These are phyloP conservation scores for Ceriagrion tenellum DNA, from an alignment of 2,888 invertebrate genomes.

Conservation along the genomic window DNA sequence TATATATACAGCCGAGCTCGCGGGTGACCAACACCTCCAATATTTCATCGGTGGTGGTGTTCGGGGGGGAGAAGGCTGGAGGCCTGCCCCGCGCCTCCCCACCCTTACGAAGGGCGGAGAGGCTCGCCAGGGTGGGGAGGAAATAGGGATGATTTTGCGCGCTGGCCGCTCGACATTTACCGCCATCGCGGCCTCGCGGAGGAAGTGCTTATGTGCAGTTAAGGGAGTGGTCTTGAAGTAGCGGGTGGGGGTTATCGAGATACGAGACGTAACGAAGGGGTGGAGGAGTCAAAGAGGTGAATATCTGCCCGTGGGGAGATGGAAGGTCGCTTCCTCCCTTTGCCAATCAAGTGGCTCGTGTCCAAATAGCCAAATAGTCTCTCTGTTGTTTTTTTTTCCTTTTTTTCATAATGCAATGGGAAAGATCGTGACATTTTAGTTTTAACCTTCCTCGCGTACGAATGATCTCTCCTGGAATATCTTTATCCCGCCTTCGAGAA, in stretches of 20 bases:
- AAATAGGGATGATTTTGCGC: neutral
- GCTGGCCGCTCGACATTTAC: neutral
- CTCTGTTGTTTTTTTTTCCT: neutral
- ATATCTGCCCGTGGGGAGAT: neutral
- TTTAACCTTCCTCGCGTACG: neutral
- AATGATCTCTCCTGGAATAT: neutral
- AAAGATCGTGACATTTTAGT: conserved; percentile 13
- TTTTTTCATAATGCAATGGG: neutral
- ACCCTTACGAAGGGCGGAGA: neutral
- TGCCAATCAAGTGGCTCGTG: neutral
- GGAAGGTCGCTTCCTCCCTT: neutral
- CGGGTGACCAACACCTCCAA: conserved; percentile 26
- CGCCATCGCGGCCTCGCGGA: neutral
- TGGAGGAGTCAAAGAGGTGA: neutral
- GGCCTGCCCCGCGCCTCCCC: neutral
- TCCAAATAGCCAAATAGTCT: neutral
- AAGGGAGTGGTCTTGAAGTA: neutral
- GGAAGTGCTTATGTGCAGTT: neutral
- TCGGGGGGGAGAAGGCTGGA: neutral
- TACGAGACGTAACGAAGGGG: neutral
- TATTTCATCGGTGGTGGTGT: neutral
- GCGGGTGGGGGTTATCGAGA: neutral
- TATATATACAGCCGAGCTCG: neutral
- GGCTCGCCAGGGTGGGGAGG: neutral
- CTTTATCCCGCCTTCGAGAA: neutral